phyloP scores from a whole-genome alignment of 2,888 invertebrate species.

The Tipula unca region DNA sequence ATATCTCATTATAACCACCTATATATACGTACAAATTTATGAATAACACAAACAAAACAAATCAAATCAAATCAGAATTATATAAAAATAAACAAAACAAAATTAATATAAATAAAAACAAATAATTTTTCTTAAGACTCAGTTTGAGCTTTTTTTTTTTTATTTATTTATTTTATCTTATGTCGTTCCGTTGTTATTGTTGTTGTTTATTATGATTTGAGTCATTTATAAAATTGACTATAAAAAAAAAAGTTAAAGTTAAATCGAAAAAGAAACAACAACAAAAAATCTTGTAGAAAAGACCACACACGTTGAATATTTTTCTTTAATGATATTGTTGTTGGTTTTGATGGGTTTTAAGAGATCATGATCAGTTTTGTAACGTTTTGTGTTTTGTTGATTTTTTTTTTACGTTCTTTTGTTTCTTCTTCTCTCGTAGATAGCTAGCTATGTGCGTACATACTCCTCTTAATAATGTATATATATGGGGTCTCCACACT shows the following conservation, averaged over 20 bases:
- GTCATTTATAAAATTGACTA: conserved; percentile 14
- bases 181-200: neutral
- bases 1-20: no score
- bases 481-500: neutral
- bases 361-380: conserved; percentile 8
- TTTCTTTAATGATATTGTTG: neutral
- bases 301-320: conserved; percentile 14
- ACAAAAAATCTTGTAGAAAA: neutral
- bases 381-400: conserved; percentile 10
- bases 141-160: neutral
- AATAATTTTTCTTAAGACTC: neutral
- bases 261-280: neutral
- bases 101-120: neutral
- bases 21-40: neutral
- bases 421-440: neutral
- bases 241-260: neutral
- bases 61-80: neutral
- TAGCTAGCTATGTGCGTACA: neutral
- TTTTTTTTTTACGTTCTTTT: neutral
- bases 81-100: neutral
- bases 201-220: conserved; percentile 14
- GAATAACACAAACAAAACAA: neutral
- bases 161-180: neutral
- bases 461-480: neutral
- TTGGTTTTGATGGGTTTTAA: neutral